Evolutionary conservation across 2,888 invertebrate species (phyloP).

Genomic region (Troides helena): DNA sequence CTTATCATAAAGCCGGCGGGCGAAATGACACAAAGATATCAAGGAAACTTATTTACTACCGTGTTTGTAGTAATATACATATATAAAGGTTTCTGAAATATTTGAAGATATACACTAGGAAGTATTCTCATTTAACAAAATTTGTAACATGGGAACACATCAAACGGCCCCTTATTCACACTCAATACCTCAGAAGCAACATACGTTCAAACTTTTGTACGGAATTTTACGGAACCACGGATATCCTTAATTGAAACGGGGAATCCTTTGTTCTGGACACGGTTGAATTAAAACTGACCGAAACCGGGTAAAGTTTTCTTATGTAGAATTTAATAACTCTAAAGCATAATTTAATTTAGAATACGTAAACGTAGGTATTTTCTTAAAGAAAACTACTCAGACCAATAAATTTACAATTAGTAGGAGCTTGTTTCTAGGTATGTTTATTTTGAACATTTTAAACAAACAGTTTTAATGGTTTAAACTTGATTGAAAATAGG

Average conservation of each 20-base stretch:
- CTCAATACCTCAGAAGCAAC: conserved; percentile 41
- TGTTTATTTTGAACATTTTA: not conserved
- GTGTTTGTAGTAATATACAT: not conserved
- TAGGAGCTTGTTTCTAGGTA: not conserved
- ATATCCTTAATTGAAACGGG: conserved; percentile 55
- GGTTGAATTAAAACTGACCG: conserved; percentile 44
- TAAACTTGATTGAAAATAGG: not conserved
- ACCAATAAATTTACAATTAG: not conserved
- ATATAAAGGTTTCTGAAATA: not conserved
- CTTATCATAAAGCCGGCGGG: too few relatives aligned
- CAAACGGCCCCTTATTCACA: conserved; percentile 51
- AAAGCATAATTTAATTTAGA: not conserved
- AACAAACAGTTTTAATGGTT: not conserved
- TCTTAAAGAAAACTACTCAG: not conserved
- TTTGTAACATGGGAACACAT: conserved; percentile 46
- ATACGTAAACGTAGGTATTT: not conserved
- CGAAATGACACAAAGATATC: too few relatives aligned
- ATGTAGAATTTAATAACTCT: conserved; percentile 30
- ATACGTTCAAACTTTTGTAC: conserved; percentile 56
- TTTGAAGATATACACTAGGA: conserved; percentile 6
- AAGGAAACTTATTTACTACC: too few relatives aligned
- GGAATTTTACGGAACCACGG: conserved; percentile 52
- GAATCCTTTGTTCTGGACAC: conserved; percentile 54
- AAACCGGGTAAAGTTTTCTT: conserved; percentile 36
- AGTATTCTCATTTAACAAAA: conserved; percentile 34